Percentiles rank a stretch among this genome's conserved stretches.
phyloP scores from a whole-genome alignment of 1,140 invertebrate species.

The Lysiphlebus fabarum region DNA sequence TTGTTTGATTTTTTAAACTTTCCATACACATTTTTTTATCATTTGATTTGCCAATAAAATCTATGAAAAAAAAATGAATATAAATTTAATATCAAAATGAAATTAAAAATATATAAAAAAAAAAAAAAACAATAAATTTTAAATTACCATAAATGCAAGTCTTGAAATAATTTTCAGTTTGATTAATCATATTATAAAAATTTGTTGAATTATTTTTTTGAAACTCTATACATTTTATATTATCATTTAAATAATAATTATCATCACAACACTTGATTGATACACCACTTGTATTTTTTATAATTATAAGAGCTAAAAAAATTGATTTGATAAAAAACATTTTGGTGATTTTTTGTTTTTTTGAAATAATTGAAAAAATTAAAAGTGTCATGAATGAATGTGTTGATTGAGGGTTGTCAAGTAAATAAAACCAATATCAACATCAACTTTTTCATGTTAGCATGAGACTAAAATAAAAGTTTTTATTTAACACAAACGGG shows the following conservation, averaged over 20 bases:
- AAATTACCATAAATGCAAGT: constrained; percentile 26
- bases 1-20: constrained; percentile 26
- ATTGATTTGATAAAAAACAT: too few relatives aligned
- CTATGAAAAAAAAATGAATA: too few relatives aligned
- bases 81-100: too few relatives aligned
- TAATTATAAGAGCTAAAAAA: constrained; percentile 11
- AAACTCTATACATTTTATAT: constrained; percentile 21
- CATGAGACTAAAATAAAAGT: neutral
- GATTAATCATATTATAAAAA: constrained; percentile 24
- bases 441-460: neutral
- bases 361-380: neutral
- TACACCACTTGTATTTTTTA: constrained; percentile 12
- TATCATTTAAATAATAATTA: constrained; percentile 26
- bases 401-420: neutral
- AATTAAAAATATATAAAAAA: neutral
- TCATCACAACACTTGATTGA: constrained; percentile 32
- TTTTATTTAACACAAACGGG: neutral
- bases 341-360: too few relatives aligned
- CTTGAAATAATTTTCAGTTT: constrained; percentile 20
- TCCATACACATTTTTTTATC: constrained; percentile 17
- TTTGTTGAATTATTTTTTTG: constrained; percentile 8
- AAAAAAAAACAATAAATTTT: neutral
- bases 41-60: too few relatives aligned
- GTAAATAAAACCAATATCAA: neutral
- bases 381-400: neutral